Base-by-base conservation (phyloP, 2,113 vertebrate genomes). In the Centrocercus urophasianus region DNA sequence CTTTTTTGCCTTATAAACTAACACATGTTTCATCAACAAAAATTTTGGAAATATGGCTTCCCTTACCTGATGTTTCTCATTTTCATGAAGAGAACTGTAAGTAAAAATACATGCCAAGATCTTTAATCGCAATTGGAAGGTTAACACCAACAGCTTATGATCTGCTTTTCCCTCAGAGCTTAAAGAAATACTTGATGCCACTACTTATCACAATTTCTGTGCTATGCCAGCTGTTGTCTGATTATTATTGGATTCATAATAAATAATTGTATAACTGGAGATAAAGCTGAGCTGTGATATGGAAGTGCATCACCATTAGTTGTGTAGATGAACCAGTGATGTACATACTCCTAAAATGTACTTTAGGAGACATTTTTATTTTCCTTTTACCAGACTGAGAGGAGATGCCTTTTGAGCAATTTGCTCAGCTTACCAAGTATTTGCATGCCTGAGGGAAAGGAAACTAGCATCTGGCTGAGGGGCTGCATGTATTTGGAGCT, bases 1-100 rank as follows among this genome's bases (percentile, higher is more conserved):
- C 61, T 89, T 95, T 86, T 95, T 89, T 95, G 65, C 47, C 78
- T 91, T 89, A 66, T 36, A 69, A 27, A 60, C 16, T 89, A 91
- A 86, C 70, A 50, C 63, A 40, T 40, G 93, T 96, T 88, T 86
- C 54, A 48, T 75, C 83, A 95, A 54, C 4, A 42, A 83, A 83
- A 79, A 40, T 82, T 96, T 88, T 89, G 57, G 95, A 45, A 34
- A 30, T 63, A 95, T 83, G 66, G 65, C 61, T 78, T 64, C 67
- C 32, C 34, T 71, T 83, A 76, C 36, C 15, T 75, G 72, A 36
- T 82, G 71, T 92, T 96, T 78, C 38, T 89, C 71, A 52, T 85
- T 88, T 80, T 50, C 2, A 2, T 73, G 79, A 93, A 64, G 13
- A n/a, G n/a, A 38, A 34, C 91, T 86, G 7, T 13, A 87, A 86